phyloP scores from a whole-genome alignment of 1,140 invertebrate species.

The Dysdera silvatica region DNA sequence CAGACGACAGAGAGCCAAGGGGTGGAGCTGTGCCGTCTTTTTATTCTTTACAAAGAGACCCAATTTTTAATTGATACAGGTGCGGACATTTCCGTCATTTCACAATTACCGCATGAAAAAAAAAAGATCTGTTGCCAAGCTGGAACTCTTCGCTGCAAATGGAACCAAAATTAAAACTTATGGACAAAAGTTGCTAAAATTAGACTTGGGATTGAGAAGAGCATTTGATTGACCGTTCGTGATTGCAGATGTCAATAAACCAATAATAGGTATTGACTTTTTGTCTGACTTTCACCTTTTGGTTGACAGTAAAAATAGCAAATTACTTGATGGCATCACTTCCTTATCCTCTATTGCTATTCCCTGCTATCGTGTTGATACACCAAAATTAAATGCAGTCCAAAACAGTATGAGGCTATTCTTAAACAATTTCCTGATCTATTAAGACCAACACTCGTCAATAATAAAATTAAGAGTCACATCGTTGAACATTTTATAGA shows the following conservation, averaged over 20 bases:
- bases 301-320: no score
- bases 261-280: no score
- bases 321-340: conserved; percentile 22
- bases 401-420: no score
- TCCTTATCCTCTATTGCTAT: conserved; percentile 5
- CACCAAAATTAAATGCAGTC: neutral
- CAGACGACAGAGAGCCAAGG: neutral
- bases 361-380: neutral
- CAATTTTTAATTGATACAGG: conserved; percentile 2
- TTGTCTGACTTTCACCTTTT: no score
- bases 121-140: neutral
- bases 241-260: conserved; percentile 13
- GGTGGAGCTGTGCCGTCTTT: neutral
- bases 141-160: conserved; percentile 20
- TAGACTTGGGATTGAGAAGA: no score
- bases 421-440: no score
- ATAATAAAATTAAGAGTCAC: no score
- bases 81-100: neutral
- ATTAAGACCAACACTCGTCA: no score
- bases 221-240: no score
- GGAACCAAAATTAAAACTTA: no score
- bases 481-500: no score
- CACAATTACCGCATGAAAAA: neutral
- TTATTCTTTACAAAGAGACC: neutral
- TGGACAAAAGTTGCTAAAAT: no score